Percentiles rank a stretch among this genome's conserved stretches.
These are phyloP conservation scores for Aplochiton taeniatus DNA, from an alignment of 2,797 vertebrate genomes.

Conservation along the genomic window DNA sequence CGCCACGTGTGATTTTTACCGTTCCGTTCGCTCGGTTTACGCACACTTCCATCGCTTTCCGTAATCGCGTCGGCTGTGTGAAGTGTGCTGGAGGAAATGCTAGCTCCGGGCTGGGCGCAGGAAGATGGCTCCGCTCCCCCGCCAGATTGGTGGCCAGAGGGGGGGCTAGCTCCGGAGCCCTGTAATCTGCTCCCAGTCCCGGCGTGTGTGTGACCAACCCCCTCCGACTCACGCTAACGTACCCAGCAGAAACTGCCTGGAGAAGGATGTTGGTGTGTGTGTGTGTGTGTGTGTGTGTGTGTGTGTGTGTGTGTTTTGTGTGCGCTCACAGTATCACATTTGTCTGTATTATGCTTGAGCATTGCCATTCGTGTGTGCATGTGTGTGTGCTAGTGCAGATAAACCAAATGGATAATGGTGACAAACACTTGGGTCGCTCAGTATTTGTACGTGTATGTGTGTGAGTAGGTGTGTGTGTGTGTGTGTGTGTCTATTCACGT, in stretches of 20 bases:
- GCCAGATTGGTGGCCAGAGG: slow-evolving; percentile 43
- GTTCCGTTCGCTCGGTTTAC: not conserved
- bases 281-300: not conserved
- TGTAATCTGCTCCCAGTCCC: slow-evolving; percentile 65
- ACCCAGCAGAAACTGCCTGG: slow-evolving; percentile 20
- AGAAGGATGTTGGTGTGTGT: not conserved
- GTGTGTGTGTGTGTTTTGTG: not conserved
- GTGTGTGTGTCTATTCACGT: not conserved
- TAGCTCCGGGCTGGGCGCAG: slow-evolving; percentile 47
- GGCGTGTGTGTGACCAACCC: slow-evolving; percentile 50
- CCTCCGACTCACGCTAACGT: slow-evolving; percentile 30
- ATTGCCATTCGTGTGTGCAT: not conserved
- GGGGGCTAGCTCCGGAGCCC: slow-evolving; percentile 57
- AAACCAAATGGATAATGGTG: slow-evolving; percentile 14
- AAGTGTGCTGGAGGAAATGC: slow-evolving; percentile 39
- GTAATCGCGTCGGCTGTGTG: slow-evolving; percentile 19
- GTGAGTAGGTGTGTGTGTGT: not conserved
- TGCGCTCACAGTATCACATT: not conserved
- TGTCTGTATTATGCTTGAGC: not conserved
- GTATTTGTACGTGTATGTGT: not conserved
- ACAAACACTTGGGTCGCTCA: slow-evolving; percentile 53
- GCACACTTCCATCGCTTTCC: slow-evolving; percentile 19
- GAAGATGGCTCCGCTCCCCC: slow-evolving; percentile 57
- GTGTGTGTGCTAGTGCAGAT: slow-evolving; percentile 16
- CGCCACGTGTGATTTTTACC: not conserved